A percentile compares a stretch with the other conserved stretches of the same genome.
These are phyloP conservation scores for Hydrocynus forskahlii DNA, from an alignment of 2,797 vertebrate genomes.

Conservation along the genomic window DNA sequence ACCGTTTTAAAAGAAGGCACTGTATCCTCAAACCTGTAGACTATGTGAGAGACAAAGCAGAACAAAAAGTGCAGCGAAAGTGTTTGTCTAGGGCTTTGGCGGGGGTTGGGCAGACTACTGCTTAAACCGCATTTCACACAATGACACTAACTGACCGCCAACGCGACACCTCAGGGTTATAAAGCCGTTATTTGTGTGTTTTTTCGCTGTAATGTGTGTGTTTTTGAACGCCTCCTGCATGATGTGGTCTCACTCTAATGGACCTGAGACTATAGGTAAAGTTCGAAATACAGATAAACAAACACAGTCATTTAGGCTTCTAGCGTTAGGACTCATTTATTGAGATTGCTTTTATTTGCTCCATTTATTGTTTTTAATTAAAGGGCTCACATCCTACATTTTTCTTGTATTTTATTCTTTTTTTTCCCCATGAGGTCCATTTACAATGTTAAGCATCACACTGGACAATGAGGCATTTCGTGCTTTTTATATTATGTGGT, in stretches of 20 bases:
- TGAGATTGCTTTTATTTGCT: background rate
- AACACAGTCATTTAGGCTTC: slow-evolving; percentile 4
- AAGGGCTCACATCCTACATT: too few relatives aligned
- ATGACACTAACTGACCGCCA: slow-evolving; percentile 68
- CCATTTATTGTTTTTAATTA: background rate
- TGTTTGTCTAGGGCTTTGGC: background rate
- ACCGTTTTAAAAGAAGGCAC: slow-evolving; percentile 1
- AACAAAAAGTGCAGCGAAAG: slow-evolving; percentile 31
- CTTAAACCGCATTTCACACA: slow-evolving; percentile 60
- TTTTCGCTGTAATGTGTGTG: slow-evolving; percentile 29
- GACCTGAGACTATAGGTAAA: slow-evolving; percentile 64
- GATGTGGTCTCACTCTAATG: slow-evolving; percentile 58
- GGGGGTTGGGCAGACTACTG: slow-evolving; percentile 36
- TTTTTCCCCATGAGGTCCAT: too few relatives aligned
- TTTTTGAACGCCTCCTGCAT: slow-evolving; percentile 54
- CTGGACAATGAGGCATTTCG: too few relatives aligned
- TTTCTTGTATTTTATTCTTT: too few relatives aligned
- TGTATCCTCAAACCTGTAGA: background rate
- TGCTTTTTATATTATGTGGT: too few relatives aligned
- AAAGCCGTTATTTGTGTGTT: slow-evolving; percentile 71
- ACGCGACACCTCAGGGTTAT: slow-evolving; percentile 67
- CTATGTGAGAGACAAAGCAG: background rate
- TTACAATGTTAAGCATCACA: too few relatives aligned
- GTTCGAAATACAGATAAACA: slow-evolving; percentile 62
- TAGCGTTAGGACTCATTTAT: background rate